Percentiles rank a stretch among this genome's conserved stretches.
phyloP scores from a whole-genome alignment of 2,888 invertebrate species.

The Eilema griseolum region DNA sequence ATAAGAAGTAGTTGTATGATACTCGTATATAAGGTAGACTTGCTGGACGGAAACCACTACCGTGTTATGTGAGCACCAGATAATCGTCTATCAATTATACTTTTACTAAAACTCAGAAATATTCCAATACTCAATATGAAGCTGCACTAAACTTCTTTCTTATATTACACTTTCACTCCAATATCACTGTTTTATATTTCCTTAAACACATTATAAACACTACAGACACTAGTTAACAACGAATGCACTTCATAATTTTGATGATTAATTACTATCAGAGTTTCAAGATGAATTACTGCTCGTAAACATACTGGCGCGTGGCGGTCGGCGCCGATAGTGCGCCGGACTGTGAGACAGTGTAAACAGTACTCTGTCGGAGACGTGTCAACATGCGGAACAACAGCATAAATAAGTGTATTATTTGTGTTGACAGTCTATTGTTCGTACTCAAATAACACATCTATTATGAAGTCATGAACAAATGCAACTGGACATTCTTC shows the following conservation, averaged over 20 bases:
- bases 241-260: too few relatives aligned
- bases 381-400: background rate
- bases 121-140: background rate
- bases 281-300: background rate
- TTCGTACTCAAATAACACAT: background rate
- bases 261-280: background rate
- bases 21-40: background rate
- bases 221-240: background rate
- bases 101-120: background rate
- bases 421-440: slow-evolving; percentile 4
- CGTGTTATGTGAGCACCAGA: background rate
- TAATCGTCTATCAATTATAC: background rate
- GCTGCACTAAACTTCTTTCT: background rate
- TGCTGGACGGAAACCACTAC: background rate
- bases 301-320: background rate
- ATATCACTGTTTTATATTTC: background rate
- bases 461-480: slow-evolving; percentile 3
- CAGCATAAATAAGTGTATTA: background rate
- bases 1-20: background rate
- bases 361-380: background rate
- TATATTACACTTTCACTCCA: background rate
- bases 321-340: background rate
- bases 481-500: background rate
- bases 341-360: background rate
- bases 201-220: background rate